These are phyloP conservation scores for Pachyramphus minor DNA, from an alignment of 2,113 vertebrate species.

Conservation along the genomic window DNA sequence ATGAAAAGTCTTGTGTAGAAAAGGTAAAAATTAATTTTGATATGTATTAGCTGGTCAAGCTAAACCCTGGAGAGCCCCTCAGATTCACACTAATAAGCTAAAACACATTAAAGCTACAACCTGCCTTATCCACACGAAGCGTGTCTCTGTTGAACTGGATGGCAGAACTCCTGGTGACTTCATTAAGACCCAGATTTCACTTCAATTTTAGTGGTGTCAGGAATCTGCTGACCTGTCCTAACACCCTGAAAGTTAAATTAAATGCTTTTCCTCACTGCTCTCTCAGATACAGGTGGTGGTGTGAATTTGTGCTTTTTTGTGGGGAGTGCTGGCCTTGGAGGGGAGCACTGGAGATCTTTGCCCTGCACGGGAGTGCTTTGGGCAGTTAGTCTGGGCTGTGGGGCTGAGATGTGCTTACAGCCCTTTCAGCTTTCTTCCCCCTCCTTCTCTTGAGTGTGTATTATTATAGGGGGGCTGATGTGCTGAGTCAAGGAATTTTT, in stretches of 20 bases:
- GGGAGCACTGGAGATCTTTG: neutral
- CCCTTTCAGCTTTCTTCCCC: neutral
- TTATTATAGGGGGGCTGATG: neutral
- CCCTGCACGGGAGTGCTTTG: neutral
- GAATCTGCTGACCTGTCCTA: neutral
- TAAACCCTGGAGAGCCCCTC: neutral
- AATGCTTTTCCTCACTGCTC: neutral
- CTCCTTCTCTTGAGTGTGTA: neutral
- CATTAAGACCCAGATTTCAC: neutral
- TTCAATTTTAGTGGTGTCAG: neutral
- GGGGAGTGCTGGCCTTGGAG: neutral
- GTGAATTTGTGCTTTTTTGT: neutral
- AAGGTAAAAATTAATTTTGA: constrained; percentile 40
- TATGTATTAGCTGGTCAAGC: constrained; percentile 14
- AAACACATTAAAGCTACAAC: neutral
- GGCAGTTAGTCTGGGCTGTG: neutral
- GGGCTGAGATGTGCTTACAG: neutral
- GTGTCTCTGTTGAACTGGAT: neutral
- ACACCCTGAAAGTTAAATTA: neutral
- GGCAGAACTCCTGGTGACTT: neutral
- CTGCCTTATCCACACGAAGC: neutral
- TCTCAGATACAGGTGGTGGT: neutral
- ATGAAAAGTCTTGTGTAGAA: constrained; percentile 1
- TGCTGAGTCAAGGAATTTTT: neutral
- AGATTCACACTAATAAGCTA: neutral